Base-by-base conservation (phyloP, 2,888 invertebrate genomes). In the Agonopterix subpropinquella region DNA sequence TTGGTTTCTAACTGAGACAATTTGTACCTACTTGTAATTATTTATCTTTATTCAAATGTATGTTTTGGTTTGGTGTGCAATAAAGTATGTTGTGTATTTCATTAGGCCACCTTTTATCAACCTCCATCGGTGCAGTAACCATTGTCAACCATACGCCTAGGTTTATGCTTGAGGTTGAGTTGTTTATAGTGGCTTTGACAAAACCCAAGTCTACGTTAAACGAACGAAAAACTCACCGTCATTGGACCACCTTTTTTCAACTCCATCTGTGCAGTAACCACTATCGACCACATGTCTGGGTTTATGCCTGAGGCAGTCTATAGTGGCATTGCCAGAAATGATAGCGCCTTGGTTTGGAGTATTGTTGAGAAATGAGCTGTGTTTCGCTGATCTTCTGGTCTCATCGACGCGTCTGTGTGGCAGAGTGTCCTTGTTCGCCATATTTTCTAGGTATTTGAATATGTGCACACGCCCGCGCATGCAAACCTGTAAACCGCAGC, bases 391-490 rank as follows among this genome's bases (percentile, higher is more conserved):
- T 56, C 78, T 78, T 77, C 81, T 75, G 70, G 80, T 86, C 63
- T 85, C 89, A 73, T 83, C 90, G 66, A 77, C 73, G 83, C 84
- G 77, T 80, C 84, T 82, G 65, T 82, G 68, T 61, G 83, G 85
- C 53, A 82, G 65, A 56, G 78, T 79, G 67, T 89, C 91, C 80
- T 94, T 95, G 70, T 92, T 92, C 45, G 96, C 95, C 87, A 96
- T 95, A 70, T 94, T 94, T 78, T 97, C 97, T 61, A 98, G 90
- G 86, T 95, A 97, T 80, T 98, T 98, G 90, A 97, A 97, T 66
- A 98, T 96, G 82, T 98, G 98, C 71, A 96, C 95, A 71, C 96
- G 92, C 63, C 98, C 98, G 77, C 97, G 92, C 84, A 94, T 94
- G 87, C 97, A 98, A 62, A 96, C 89, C 96, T 96, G 80, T 5